phyloP scores from a whole-genome alignment of 2,113 vertebrate genomes.

The Larimichthys crocea region DNA sequence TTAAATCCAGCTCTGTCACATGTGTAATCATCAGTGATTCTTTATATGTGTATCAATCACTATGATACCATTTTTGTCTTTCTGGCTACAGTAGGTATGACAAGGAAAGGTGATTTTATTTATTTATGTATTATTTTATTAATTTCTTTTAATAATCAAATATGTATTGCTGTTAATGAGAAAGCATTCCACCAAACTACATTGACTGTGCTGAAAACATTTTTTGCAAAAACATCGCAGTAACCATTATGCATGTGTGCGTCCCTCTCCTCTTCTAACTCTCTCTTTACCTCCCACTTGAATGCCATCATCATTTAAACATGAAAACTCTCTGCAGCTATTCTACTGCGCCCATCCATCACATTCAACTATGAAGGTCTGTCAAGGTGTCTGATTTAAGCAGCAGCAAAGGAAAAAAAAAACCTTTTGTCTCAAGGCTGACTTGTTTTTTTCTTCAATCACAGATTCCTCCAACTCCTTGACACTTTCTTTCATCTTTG shows the following conservation, averaged over 20 bases:
- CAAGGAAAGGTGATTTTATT: neutral
- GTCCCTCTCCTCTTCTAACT: neutral
- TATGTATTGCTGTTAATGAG: neutral
- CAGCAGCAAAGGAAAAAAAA: neutral
- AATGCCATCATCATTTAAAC: conserved; percentile 27
- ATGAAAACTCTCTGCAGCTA: conserved; percentile 8
- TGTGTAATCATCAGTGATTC: neutral
- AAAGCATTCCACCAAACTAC: neutral
- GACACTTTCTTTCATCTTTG: conserved; percentile 4
- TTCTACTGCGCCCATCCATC: neutral
- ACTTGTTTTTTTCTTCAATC: neutral
- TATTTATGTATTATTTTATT: neutral
- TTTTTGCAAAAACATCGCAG: neutral
- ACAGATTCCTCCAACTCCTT: neutral
- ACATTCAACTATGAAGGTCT: neutral
- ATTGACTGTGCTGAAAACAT: neutral
- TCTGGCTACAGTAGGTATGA: neutral
- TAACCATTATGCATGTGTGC: neutral
- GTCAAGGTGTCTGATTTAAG: neutral
- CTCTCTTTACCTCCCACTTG: conserved; percentile 2
- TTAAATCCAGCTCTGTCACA: neutral
- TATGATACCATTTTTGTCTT: neutral
- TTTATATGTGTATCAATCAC: neutral
- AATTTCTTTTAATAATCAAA: neutral
- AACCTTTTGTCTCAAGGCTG: neutral